phyloP scores from a whole-genome alignment of 2,113 vertebrate species.

The Indicator maculatus region DNA sequence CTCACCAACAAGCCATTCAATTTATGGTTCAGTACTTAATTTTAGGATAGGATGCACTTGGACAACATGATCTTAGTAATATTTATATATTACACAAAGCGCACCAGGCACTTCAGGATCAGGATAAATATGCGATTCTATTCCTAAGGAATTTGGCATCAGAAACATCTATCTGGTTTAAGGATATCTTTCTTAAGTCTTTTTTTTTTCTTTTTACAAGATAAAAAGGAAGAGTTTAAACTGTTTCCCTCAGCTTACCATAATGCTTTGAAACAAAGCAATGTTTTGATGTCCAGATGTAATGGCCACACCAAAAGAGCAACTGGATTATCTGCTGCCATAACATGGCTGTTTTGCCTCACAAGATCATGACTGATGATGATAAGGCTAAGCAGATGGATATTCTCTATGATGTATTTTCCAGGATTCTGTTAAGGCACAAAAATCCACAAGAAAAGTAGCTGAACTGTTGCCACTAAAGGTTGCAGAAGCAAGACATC shows the following conservation, averaged over 20 bases:
- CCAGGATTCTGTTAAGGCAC: background rate
- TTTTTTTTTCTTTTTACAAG: background rate
- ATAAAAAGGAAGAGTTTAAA: background rate
- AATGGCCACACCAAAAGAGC: background rate
- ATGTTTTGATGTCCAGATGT: background rate
- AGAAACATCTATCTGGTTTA: background rate
- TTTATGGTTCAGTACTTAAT: background rate
- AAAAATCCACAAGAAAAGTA: background rate
- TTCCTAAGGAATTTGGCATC: background rate
- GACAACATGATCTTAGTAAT: background rate
- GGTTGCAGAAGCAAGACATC: background rate
- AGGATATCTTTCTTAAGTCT: background rate
- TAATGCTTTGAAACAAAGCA: background rate
- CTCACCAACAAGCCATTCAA: constrained; percentile 23
- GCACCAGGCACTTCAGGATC: background rate
- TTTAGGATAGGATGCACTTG: background rate
- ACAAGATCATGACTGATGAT: background rate
- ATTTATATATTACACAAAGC: background rate
- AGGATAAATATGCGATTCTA: background rate
- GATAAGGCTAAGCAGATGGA: background rate
- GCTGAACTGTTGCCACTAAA: background rate
- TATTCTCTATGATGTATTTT: background rate
- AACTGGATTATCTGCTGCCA: background rate
- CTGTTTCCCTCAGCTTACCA: background rate
- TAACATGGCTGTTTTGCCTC: background rate